A percentile compares a stretch with the other conserved stretches of the same genome.
phyloP scores from a whole-genome alignment of 2,113 vertebrate genomes.

The Agelaius phoeniceus region DNA sequence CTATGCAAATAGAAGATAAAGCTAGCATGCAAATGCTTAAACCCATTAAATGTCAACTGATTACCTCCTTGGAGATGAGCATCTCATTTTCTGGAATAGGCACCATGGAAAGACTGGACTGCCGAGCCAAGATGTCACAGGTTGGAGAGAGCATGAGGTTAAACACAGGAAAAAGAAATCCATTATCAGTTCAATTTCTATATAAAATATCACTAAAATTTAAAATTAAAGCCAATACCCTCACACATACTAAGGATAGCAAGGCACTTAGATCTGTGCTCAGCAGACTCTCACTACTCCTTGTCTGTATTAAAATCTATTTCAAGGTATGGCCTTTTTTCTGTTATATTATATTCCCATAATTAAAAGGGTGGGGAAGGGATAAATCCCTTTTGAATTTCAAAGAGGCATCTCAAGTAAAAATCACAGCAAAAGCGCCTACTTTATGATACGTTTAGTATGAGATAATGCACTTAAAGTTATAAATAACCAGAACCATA shows the following conservation, averaged over 20 bases:
- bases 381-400: background rate
- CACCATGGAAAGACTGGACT: constrained; percentile 75
- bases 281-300: background rate
- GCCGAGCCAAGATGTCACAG: constrained; percentile 34
- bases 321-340: background rate
- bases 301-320: background rate
- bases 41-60: background rate
- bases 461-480: background rate
- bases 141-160: background rate
- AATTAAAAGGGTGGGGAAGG: background rate
- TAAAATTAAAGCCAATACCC: background rate
- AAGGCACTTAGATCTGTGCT: background rate
- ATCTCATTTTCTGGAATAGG: constrained; percentile 80
- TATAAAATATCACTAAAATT: background rate
- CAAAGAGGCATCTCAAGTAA: background rate
- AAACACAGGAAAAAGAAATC: constrained; percentile 17
- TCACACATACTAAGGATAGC: background rate
- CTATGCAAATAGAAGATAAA: background rate
- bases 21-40: background rate
- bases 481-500: background rate
- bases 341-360: background rate
- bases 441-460: background rate
- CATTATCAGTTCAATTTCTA: constrained; percentile 26
- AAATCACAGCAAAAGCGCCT: background rate
- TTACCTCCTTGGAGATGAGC: constrained; percentile 77